Percentiles rank a stretch among this genome's conserved stretches.
Conservation (phyloP, 2,888 invertebrate species). For the Lapara coniferarum region DNA sequence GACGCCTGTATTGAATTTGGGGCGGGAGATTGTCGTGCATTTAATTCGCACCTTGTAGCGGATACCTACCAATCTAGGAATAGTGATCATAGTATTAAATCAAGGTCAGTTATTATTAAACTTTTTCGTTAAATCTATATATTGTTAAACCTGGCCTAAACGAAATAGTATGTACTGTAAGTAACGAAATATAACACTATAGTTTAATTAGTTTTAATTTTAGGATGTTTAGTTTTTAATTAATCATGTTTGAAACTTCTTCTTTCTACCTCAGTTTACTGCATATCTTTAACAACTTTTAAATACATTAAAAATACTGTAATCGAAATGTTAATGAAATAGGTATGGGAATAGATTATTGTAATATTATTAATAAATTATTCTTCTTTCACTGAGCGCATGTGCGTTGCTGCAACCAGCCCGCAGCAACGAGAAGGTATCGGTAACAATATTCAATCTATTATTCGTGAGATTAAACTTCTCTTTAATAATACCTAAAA, state of each 20-base stretch:
- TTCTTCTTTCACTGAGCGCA: conserved; percentile 6
- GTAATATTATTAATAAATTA: background rate
- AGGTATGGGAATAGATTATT: background rate
- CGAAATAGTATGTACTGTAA: conserved; percentile 28
- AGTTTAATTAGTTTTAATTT: conserved; percentile 12
- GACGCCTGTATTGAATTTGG: conserved; percentile 52
- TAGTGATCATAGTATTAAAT: conserved; percentile 52
- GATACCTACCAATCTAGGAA: conserved; percentile 62
- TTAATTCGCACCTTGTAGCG: conserved; percentile 75
- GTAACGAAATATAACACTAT: conserved; percentile 4
- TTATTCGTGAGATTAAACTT: conserved; percentile 71
- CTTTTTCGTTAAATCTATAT: conserved; percentile 41
- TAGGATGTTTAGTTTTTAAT: conserved; percentile 7
- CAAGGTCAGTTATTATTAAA: conserved; percentile 33
- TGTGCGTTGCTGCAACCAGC: conserved; percentile 15
- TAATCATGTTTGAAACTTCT: conserved; percentile 30
- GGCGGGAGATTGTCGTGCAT: conserved; percentile 71
- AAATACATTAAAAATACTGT: conserved; percentile 38
- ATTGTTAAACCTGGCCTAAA: conserved; percentile 57
- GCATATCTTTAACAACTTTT: conserved; percentile 51
- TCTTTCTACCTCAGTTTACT: conserved; percentile 59
- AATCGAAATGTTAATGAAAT: conserved; percentile 2
- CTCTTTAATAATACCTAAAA: conserved; percentile 54
- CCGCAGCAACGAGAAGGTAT: conserved; percentile 27
- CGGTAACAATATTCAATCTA: conserved; percentile 22